Evolutionary conservation across 2,888 invertebrate genomes (phyloP), one percentile per base, ranked within the genome.

Genomic region (Drosophila ezoana): DNA sequence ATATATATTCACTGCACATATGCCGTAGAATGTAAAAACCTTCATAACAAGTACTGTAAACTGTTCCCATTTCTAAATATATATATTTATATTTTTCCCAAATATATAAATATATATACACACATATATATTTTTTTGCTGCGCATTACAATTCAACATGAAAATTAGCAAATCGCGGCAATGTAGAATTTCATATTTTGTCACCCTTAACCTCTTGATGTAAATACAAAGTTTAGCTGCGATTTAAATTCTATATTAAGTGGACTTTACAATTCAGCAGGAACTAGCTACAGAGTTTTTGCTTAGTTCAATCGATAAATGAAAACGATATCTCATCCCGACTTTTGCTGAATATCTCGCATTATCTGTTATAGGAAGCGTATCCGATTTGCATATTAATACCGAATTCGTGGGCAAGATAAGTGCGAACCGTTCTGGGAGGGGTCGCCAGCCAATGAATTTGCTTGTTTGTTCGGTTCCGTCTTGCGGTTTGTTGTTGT

Each of bases 331-430:
- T 40, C 10, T 40, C 10, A 38, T 40, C 16, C 16, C 16, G 16
- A 16, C 11, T 35, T 35, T 13, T 20, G 14, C 14, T 14, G 10
- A 16, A 16, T 56, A 35, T 18, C 13, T 43, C 5, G 16, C 14
- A 41, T 59, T 33, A 48, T 47, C 38, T 43, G 40, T 8, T 60
- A 62, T 69, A 61, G 65, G 64, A 76, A 66, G 35, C 56, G 57
- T 62, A 74, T 83, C 56, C 63, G 84, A 72, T 86, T 83, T 80
- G 78, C 81, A 83, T 86, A 81, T 74, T 62, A 67, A 79, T 51
- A 59, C 53, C 48, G 28, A 66, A 38, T 8, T 38, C 18, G 44
- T 48, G 44, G 60, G 28, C 53, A 40, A 48, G 41, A 23, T 43
- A 48, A 41, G 67, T 59, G 48, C 13, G 37, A 28, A 49, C 49